Conservation (phyloP, 2,113 vertebrate species). For the Ceyx cyanopectus region DNA sequence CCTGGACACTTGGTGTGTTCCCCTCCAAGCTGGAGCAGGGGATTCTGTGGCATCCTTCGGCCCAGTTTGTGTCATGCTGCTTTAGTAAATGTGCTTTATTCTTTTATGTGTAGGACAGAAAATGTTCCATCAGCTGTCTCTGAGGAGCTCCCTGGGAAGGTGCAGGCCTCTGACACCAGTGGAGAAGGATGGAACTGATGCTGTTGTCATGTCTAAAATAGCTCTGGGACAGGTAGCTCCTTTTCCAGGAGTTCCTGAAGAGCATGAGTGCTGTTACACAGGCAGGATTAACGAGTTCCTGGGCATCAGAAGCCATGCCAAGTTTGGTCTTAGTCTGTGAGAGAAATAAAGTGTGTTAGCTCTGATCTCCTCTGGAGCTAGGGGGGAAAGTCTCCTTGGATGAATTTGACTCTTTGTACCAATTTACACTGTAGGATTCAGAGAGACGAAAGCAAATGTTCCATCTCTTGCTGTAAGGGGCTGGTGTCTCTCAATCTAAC, state of each 20-base stretch:
- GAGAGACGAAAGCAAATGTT: not conserved
- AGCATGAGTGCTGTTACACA: not conserved
- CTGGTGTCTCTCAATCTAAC: rapidly evolving
- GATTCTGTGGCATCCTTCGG: not conserved
- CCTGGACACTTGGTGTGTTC: not conserved
- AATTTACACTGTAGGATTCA: not conserved
- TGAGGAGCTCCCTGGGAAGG: not conserved
- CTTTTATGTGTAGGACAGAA: not conserved
- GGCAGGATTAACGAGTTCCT: not conserved
- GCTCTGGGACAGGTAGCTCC: not conserved
- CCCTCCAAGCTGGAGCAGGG: not conserved
- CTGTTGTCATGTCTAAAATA: not conserved
- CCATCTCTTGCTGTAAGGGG: not conserved
- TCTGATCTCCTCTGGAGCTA: not conserved
- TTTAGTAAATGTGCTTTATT: not conserved
- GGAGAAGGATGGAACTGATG: not conserved
- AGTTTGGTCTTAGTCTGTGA: not conserved
- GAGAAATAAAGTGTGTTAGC: not conserved
- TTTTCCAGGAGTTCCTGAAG: not conserved
- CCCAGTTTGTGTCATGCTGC: not conserved
- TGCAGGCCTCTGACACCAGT: not conserved
- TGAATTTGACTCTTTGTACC: not conserved
- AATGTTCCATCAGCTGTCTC: not conserved
- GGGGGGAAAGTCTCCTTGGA: not conserved
- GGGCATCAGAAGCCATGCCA: rapidly evolving